A percentile compares a stretch with the other conserved stretches of the same genome.
These are phyloP conservation scores for Conistra vaccinii DNA, from an alignment of 2,888 invertebrate genomes.

Conservation along the genomic window DNA sequence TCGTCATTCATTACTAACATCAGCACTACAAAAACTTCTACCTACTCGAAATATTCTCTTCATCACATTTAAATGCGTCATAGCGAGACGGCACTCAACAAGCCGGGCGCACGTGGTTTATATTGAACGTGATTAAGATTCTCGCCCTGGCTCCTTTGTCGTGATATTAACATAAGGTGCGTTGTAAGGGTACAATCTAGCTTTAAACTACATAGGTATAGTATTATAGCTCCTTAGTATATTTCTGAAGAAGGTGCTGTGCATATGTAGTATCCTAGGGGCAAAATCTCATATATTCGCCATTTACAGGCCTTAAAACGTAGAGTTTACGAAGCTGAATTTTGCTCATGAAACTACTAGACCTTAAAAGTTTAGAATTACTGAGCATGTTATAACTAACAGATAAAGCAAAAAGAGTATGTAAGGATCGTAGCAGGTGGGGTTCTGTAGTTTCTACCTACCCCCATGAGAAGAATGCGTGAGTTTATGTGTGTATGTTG, in stretches of 20 bases:
- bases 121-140: slow-evolving; percentile 56
- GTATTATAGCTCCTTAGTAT: too few relatives aligned
- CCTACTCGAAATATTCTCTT: background rate
- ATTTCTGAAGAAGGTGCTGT: background rate
- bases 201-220: slow-evolving; percentile 10
- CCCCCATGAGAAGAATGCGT: background rate
- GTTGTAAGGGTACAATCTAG: slow-evolving; percentile 23
- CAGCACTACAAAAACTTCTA: background rate
- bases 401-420: background rate
- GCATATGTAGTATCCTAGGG: too few relatives aligned
- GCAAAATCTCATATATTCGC: background rate
- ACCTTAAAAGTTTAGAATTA: background rate
- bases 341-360: background rate
- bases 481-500: background rate
- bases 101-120: slow-evolving; percentile 23
- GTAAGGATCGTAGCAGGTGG: background rate
- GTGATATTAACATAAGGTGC: slow-evolving; percentile 29
- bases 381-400: background rate
- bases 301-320: background rate
- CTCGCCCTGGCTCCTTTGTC: slow-evolving; percentile 33
- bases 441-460: background rate
- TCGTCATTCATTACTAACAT: background rate
- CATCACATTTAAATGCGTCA: slow-evolving; percentile 3
- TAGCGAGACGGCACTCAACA: slow-evolving; percentile 13
- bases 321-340: slow-evolving; percentile 6